Conservation (phyloP, 2,888 invertebrate genomes). For the Calliphora vomitoria region DNA sequence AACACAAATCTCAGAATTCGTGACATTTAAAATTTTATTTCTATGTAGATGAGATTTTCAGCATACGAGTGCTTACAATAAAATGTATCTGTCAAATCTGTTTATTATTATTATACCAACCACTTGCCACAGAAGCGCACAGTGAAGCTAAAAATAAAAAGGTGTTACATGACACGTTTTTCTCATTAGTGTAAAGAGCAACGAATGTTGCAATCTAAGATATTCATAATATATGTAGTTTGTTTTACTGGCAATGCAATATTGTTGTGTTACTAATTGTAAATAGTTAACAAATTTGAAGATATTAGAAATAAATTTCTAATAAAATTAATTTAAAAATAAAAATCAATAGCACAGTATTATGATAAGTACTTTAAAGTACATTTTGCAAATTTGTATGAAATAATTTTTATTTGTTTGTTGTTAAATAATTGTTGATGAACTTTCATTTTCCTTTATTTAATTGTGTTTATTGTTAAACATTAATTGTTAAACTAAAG, state of each 20-base stretch:
- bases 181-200: conserved; percentile 49
- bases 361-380: too few species aligned
- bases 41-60: conserved; percentile 10
- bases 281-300: conserved; percentile 20
- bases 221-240: neutral
- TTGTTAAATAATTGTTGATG: neutral
- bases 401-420: conserved; percentile 11
- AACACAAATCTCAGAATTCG: conserved; percentile 52
- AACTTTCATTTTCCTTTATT: conserved; percentile 37
- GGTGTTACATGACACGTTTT: conserved; percentile 66
- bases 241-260: neutral
- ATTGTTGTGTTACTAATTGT: conserved; percentile 7
- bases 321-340: neutral
- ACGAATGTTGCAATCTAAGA: conserved; percentile 22
- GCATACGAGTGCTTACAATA: neutral
- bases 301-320: neutral
- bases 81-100: conserved; percentile 10
- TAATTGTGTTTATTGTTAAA: neutral
- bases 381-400: neutral
- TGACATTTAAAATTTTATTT: conserved; percentile 63
- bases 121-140: conserved; percentile 46
- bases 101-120: neutral
- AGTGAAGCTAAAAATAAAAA: conserved; percentile 18
- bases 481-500: conserved; percentile 16
- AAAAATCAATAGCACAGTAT: too few species aligned